Base-by-base conservation (phyloP, 2,888 invertebrate species). In the Choristoneura rosaceana region DNA sequence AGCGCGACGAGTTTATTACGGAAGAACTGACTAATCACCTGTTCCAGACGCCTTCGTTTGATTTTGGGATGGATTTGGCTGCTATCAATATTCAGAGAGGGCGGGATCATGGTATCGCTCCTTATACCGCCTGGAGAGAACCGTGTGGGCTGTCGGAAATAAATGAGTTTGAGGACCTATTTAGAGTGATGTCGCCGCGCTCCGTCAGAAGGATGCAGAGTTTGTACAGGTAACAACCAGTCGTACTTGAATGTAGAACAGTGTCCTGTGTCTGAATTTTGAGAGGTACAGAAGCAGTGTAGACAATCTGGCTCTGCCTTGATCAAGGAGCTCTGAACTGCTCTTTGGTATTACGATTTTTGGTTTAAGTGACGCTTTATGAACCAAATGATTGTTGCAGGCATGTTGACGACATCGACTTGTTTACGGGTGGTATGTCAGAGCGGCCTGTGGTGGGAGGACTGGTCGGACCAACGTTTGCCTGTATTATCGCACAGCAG, bases 401-500 rank as follows among this genome's bases (percentile, higher is more conserved):
- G 41, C 95, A 96, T 75, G 96, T 98, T 0, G 96, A 97, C 71
- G 98, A 98, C 83, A 96, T 98, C 73, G 98, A 98, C 84, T 90
- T 98, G 1, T 98, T 97, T 84, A 96, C 97, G 0, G 98, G 96
- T 9, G 98, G 97, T 0, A 95, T 98, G 83, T 96, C 97, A 0
- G 98, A 98, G 82, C 95, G 96, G 50, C 97, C 98, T 0, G 96
- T 98, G 0, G 91, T 96, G 0, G 97, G 97, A 0, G 98, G 97
- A 0, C 89, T 98, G 2, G 97, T 98, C 0, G 98, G 98, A 0
- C 98, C 98, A 0, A 97, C 97, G 0, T 98, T 98, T 80, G 97
- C 97, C 41, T 98, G 98, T 83, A 97, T 98, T 70, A 96, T 98
- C 61, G 98, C 97, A 0, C 97, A 97, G 81, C 98, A 98, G 87